Conservation (phyloP, 1,140 invertebrate genomes). For the Drosophila mauritiana region DNA sequence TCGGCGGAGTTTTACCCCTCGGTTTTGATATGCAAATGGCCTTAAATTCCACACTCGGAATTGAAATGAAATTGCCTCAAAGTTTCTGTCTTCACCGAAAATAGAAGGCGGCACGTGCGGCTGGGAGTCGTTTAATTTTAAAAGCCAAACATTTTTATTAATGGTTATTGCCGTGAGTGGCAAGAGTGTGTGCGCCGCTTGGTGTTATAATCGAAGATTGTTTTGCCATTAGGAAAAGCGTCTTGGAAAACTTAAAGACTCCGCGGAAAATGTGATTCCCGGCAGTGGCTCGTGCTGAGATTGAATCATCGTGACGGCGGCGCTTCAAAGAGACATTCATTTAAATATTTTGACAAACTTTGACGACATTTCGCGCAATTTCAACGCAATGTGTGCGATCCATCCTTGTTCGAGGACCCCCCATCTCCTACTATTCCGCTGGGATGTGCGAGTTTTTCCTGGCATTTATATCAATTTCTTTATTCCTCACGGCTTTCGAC, state of each 20-base stretch:
- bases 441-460: conserved; percentile 45
- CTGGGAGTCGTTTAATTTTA: conserved; percentile 75
- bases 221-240: conserved; percentile 52
- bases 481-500: conserved; percentile 62
- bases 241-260: conserved; percentile 19
- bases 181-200: conserved; percentile 29
- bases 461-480: conserved; percentile 81
- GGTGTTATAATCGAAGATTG: conserved; percentile 76
- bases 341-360: conserved; percentile 61
- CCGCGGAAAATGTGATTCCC: conserved; percentile 7
- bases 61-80: conserved; percentile 77
- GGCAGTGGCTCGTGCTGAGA: conserved; percentile 10
- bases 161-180: conserved; percentile 78
- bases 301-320: conserved; percentile 37
- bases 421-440: conserved; percentile 3
- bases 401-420: conserved; percentile 3
- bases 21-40: conserved; percentile 81
- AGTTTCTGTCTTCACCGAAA: conserved; percentile 58
- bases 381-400: conserved; percentile 29
- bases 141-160: conserved; percentile 81
- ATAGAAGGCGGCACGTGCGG: conserved; percentile 48
- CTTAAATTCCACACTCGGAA: conserved; percentile 74
- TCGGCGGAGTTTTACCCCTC: conserved; percentile 38
- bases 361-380: conserved; percentile 53
- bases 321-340: conserved; percentile 46